Evolutionary conservation across 2,113 vertebrate species (phyloP).

Genomic region (Hystrix cristata): DNA sequence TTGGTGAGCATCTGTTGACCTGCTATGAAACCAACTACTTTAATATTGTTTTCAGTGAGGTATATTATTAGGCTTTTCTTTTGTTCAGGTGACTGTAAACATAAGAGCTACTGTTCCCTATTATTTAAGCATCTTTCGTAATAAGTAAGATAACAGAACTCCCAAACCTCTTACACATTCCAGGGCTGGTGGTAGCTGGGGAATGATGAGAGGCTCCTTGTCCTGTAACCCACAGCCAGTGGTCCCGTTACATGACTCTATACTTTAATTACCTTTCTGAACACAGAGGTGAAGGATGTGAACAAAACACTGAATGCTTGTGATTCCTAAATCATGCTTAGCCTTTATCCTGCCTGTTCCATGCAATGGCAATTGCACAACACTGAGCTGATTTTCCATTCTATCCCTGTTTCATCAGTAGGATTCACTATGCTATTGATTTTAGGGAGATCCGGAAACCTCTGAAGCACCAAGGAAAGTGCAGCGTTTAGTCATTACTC

Average conservation of each 20-base stretch:
- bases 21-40: not conserved
- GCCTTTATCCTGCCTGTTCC: not conserved
- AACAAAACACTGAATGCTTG: not conserved
- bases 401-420: not conserved
- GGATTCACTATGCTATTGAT: not conserved
- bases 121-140: constrained; percentile 31
- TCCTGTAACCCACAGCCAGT: not conserved
- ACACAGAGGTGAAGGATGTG: not conserved
- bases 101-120: not conserved
- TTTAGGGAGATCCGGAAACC: not conserved
- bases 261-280: not conserved
- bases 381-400: not conserved
- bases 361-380: not conserved
- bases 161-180: not conserved
- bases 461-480: not conserved
- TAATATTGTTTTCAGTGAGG: not conserved
- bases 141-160: not conserved
- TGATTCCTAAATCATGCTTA: not conserved
- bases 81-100: not conserved
- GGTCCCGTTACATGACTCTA: not conserved
- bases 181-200: not conserved
- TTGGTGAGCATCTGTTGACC: not conserved
- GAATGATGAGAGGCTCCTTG: not conserved
- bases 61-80: constrained; percentile 28
- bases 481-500: not conserved